A percentile compares a stretch with the other conserved stretches of the same genome.
These are phyloP conservation scores for Agrypnus murinus DNA, from an alignment of 2,888 invertebrate species.

Conservation along the genomic window DNA sequence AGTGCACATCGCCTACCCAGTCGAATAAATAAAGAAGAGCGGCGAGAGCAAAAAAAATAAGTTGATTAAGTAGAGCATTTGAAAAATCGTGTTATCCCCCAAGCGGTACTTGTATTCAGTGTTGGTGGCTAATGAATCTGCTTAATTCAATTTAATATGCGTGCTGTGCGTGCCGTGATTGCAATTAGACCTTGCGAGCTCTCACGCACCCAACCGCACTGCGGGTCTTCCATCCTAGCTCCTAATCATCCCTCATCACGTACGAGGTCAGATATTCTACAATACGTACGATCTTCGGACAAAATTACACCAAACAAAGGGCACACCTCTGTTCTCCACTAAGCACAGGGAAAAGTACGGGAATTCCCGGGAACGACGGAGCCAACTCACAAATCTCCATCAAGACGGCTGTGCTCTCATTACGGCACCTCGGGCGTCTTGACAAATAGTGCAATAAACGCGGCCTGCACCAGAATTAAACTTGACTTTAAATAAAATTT, in stretches of 20 bases:
- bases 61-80: slow-evolving; percentile 36
- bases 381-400: slow-evolving; percentile 57
- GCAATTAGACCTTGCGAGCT: slow-evolving; percentile 50
- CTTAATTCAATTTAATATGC: slow-evolving; percentile 53
- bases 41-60: slow-evolving; percentile 27
- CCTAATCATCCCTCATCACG: slow-evolving; percentile 49
- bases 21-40: slow-evolving; percentile 15
- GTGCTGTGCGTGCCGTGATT: slow-evolving; percentile 52
- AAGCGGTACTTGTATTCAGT: slow-evolving; percentile 45
- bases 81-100: slow-evolving; percentile 38
- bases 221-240: slow-evolving; percentile 46
- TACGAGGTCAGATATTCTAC: slow-evolving; percentile 45
- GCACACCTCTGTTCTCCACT: slow-evolving; percentile 20
- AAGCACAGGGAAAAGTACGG: slow-evolving; percentile 32
- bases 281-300: slow-evolving; percentile 46
- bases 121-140: slow-evolving; percentile 50
- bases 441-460: slow-evolving; percentile 60
- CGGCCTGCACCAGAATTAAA: slow-evolving; percentile 51
- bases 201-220: slow-evolving; percentile 48
- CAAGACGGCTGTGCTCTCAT: slow-evolving; percentile 56
- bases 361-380: slow-evolving; percentile 34
- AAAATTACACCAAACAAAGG: slow-evolving; percentile 44
- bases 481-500: slow-evolving; percentile 52
- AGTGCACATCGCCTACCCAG: slow-evolving; percentile 16
- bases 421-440: slow-evolving; percentile 54